A percentile compares a stretch with the other conserved stretches of the same genome.
phyloP scores from a whole-genome alignment of 2,797 vertebrate genomes.

The Malacoraja senta region DNA sequence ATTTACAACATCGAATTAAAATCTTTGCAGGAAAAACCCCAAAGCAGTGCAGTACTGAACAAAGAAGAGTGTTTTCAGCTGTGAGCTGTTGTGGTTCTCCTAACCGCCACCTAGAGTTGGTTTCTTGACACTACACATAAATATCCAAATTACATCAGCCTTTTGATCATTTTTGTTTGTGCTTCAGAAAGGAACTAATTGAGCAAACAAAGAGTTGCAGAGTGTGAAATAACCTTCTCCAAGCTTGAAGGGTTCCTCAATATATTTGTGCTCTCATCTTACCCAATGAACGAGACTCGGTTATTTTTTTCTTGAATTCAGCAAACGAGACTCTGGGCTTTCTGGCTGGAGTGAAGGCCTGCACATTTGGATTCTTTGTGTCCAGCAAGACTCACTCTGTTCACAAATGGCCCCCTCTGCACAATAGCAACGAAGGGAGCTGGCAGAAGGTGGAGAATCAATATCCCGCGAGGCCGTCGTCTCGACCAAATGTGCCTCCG shows the following conservation, averaged over 20 bases:
- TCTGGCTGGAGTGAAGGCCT: not conserved
- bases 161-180: not conserved
- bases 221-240: not conserved
- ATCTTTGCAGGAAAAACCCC: not conserved
- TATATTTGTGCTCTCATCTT: not conserved
- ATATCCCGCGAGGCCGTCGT: not conserved
- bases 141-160: conserved; percentile 25
- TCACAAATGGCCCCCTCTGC: not conserved
- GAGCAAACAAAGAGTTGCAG: too few species aligned
- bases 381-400: too few species aligned
- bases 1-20: not conserved
- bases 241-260: not conserved
- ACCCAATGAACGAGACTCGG: not conserved
- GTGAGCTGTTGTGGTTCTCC: not conserved
- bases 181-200: not conserved
- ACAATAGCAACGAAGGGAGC: not conserved
- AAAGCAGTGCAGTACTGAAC: not conserved
- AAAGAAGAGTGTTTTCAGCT: not conserved
- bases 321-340: not conserved
- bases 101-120: conserved; percentile 9
- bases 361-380: not conserved
- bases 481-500: not conserved
- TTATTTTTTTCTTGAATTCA: not conserved
- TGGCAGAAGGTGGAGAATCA: not conserved
- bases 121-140: not conserved